Percentiles rank a stretch among this genome's conserved stretches.
Conservation (phyloP, 2,113 vertebrate species). For the Lagopus leucura region DNA sequence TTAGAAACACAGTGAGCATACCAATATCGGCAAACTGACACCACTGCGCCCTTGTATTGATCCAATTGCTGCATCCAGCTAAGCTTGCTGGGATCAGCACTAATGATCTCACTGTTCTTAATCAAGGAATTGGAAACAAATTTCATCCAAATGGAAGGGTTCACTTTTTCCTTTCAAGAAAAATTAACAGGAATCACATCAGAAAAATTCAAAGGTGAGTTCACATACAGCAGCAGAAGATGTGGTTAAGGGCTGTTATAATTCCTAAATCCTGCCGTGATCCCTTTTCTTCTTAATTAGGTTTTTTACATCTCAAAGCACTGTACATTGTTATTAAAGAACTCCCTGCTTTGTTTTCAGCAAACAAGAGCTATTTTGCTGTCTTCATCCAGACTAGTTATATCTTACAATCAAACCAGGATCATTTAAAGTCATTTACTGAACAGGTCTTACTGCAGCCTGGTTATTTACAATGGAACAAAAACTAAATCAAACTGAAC, state of each 20-base stretch:
- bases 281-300: background rate
- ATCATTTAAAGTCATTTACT: conserved; percentile 1
- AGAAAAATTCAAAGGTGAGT: background rate
- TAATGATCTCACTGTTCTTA: conserved; percentile 52
- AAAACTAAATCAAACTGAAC: conserved; percentile 4
- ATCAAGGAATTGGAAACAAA: conserved; percentile 49
- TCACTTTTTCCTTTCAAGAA: background rate
- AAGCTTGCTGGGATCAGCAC: conserved; percentile 27
- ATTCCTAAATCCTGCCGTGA: background rate
- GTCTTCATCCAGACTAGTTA: background rate
- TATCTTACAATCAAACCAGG: conserved; percentile 22
- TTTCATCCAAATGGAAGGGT: background rate
- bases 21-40: background rate
- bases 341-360: background rate
- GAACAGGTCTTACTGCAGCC: background rate
- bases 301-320: background rate
- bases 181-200: background rate
- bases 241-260: background rate
- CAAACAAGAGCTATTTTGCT: background rate
- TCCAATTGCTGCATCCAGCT: conserved; percentile 30
- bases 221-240: background rate
- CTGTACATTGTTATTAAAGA: background rate
- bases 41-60: conserved; percentile 13
- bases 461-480: background rate
- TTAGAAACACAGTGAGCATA: conserved; percentile 39